A percentile compares a stretch with the other conserved stretches of the same genome.
These are phyloP conservation scores for Andrena minutula DNA, from an alignment of 2,888 invertebrate genomes.

Conservation along the genomic window DNA sequence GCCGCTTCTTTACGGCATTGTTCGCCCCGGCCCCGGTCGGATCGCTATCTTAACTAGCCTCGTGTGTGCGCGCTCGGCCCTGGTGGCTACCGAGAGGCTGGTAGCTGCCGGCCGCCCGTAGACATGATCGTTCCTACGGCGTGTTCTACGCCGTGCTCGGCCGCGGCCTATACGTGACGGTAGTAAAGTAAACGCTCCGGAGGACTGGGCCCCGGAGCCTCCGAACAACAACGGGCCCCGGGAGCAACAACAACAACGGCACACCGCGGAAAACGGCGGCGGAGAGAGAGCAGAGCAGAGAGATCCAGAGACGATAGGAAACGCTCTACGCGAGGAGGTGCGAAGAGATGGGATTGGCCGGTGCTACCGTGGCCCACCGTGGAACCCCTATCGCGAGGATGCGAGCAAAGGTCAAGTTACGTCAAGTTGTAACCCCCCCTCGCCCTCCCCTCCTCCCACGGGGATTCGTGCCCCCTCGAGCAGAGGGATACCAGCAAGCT, in stretches of 20 bases:
- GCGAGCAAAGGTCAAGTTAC: constrained; percentile 63
- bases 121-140: constrained; percentile 72
- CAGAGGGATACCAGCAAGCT: not conserved
- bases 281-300: constrained; percentile 1
- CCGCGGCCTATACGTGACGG: constrained; percentile 75
- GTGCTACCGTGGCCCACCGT: constrained; percentile 44
- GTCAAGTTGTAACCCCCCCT: constrained; percentile 51
- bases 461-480: not conserved
- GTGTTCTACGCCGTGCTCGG: constrained; percentile 73
- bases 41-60: constrained; percentile 83
- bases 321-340: constrained; percentile 59
- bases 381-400: constrained; percentile 46
- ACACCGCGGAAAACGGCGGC: constrained; percentile 73
- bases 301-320: constrained; percentile 65
- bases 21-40: constrained; percentile 77
- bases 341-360: constrained; percentile 72
- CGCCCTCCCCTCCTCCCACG: not conserved
- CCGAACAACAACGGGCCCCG: constrained; percentile 1
- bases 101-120: constrained; percentile 66
- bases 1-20: constrained; percentile 82
- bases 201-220: constrained; percentile 23
- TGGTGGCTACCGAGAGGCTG: constrained; percentile 65
- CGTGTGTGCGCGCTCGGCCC: constrained; percentile 66
- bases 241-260: constrained; percentile 22
- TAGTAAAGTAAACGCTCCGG: constrained; percentile 79